Conservation (phyloP, 2,113 vertebrate species). For the Mohoua ochrocephala region DNA sequence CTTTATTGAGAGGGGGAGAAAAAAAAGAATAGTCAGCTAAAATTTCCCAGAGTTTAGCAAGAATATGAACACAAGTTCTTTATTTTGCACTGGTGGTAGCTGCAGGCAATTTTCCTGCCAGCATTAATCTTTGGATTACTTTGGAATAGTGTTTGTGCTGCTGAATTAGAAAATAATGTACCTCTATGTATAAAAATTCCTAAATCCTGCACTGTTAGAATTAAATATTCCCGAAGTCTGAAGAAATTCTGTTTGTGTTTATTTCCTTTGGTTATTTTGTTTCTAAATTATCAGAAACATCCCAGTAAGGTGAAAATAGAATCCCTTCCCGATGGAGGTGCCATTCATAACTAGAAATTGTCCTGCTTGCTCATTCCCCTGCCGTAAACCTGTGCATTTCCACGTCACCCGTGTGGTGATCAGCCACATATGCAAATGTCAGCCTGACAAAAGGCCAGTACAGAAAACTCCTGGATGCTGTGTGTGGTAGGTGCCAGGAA, state of each 20-base stretch:
- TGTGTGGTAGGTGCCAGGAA: not conserved
- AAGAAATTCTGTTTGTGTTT: not conserved
- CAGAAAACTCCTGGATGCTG: not conserved
- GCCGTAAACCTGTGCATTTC: not conserved
- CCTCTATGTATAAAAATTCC: not conserved
- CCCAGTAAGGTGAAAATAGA: not conserved
- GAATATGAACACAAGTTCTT: not conserved
- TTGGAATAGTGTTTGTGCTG: not conserved
- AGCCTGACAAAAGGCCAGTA: not conserved
- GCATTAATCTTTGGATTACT: not conserved
- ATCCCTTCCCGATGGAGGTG: not conserved
- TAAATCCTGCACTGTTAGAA: not conserved
- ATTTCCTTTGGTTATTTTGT: not conserved
- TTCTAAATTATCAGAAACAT: not conserved
- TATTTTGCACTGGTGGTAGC: not conserved
- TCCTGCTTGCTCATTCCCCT: not conserved
- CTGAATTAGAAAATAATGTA: not conserved
- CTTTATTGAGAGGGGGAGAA: fast-evolving
- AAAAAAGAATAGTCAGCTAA: not conserved
- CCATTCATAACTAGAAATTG: not conserved
- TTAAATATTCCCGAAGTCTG: not conserved
- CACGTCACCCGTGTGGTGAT: not conserved
- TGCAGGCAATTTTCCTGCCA: not conserved
- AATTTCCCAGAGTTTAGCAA: not conserved
- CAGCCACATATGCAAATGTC: not conserved